These are phyloP conservation scores for Protodeltote pygarga DNA, from an alignment of 2,888 invertebrate species.

Conservation along the genomic window DNA sequence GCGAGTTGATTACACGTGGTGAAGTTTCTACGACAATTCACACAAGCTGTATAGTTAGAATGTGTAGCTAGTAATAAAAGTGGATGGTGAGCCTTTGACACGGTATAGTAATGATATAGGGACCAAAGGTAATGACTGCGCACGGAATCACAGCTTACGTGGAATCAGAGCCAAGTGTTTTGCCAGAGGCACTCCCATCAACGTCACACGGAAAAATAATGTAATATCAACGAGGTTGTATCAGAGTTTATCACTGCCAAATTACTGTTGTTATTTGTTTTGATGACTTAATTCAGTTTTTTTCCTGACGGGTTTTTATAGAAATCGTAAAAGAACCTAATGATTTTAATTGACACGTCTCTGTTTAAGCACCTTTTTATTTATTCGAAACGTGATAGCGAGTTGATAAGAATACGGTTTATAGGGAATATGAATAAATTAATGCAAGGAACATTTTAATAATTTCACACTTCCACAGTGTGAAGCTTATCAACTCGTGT, in stretches of 20 bases:
- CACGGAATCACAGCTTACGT: conserved; percentile 55
- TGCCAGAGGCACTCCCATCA: conserved; percentile 64
- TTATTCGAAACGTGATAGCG: conserved; percentile 31
- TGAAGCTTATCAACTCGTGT: conserved; percentile 33
- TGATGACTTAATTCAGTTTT: conserved; percentile 61
- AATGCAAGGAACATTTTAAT: conserved; percentile 32
- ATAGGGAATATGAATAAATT: conserved; percentile 42
- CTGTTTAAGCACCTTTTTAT: conserved; percentile 32
- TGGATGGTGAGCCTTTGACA: conserved; percentile 54
- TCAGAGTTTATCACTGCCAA: conserved; percentile 39
- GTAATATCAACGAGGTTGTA: conserved; percentile 53
- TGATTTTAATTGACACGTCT: conserved; percentile 35
- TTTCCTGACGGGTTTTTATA: conserved; percentile 47
- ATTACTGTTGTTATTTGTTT: conserved; percentile 56
- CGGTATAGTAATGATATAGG: conserved; percentile 49
- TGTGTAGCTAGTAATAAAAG: conserved; percentile 59
- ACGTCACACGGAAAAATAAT: conserved; percentile 56
- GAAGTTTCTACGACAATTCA: conserved; percentile 49
- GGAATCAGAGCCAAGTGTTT: conserved; percentile 55
- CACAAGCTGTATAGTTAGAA: conserved; percentile 37
- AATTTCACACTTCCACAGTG: conserved; percentile 37
- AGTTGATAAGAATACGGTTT: conserved; percentile 35
- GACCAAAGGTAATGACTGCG: conserved; percentile 59
- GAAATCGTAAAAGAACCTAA: conserved; percentile 50
- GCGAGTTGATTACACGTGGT: conserved; percentile 44